phyloP scores from a whole-genome alignment of 2,113 vertebrate genomes.

The Rhombomys opimus region DNA sequence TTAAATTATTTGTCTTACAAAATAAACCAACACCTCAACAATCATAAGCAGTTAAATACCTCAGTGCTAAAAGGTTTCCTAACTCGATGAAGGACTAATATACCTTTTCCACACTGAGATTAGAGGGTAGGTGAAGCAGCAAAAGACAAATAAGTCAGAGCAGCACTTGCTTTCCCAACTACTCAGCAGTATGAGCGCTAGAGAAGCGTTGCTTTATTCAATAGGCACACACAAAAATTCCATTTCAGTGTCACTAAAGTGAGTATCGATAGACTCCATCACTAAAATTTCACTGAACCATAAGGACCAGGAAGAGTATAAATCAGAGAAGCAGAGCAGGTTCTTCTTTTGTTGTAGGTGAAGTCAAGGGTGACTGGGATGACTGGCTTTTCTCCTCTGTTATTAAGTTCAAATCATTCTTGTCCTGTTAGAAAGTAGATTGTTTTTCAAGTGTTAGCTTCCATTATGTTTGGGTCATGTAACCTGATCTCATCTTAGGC shows the following conservation, averaged over 20 bases:
- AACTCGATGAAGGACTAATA: constrained; percentile 61
- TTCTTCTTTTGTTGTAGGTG: constrained; percentile 87
- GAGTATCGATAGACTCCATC: constrained; percentile 88
- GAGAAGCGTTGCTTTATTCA: constrained; percentile 84
- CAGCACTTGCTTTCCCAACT: constrained; percentile 84
- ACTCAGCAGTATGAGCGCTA: constrained; percentile 81
- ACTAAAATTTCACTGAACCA: constrained; percentile 86
- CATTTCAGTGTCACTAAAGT: constrained; percentile 88
- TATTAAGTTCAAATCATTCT: constrained; percentile 89
- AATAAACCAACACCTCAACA: not conserved
- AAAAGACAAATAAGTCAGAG: constrained; percentile 87
- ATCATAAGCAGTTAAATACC: constrained; percentile 22
- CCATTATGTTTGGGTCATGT: constrained; percentile 81
- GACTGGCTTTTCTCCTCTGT: constrained; percentile 85
- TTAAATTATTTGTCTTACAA: constrained; percentile 54
- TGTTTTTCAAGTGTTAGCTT: constrained; percentile 84
- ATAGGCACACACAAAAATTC: constrained; percentile 85
- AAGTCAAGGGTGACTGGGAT: constrained; percentile 88
- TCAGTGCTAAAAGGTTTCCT: constrained; percentile 43
- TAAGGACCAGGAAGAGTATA: constrained; percentile 84
- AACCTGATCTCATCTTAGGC: constrained; percentile 82
- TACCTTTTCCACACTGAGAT: constrained; percentile 81
- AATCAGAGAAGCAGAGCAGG: constrained; percentile 83
- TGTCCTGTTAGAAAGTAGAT: constrained; percentile 86
- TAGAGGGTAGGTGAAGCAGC: constrained; percentile 86